phyloP scores from a whole-genome alignment of 2,113 vertebrate genomes.

The Plectropomus leopardus region DNA sequence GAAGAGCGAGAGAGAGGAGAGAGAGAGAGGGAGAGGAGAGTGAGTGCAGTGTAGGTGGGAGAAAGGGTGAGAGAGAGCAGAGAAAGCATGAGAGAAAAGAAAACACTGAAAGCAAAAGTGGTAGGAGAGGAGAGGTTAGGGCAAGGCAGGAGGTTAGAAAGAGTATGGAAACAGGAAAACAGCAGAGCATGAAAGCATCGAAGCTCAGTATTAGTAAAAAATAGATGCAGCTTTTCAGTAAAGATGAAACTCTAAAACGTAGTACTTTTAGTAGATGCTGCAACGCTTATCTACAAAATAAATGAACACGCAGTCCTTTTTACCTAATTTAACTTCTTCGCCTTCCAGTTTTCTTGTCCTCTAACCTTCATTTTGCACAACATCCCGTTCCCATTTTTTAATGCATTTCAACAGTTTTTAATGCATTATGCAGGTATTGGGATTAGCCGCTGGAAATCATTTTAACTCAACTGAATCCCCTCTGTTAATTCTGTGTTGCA shows the following conservation, averaged over 20 bases:
- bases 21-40: conserved; percentile 32
- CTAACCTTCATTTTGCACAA: background rate
- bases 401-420: background rate
- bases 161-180: conserved; percentile 47
- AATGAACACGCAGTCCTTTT: no score
- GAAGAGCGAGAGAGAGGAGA: conserved; percentile 49
- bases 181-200: conserved; percentile 5
- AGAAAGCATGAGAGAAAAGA: conserved; percentile 60
- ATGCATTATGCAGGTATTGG: background rate
- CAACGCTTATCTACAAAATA: no score
- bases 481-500: background rate
- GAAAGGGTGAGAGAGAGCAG: conserved; percentile 62
- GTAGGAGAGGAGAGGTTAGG: conserved; percentile 48
- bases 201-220: background rate
- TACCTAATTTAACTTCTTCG: no score
- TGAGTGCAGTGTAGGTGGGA: conserved; percentile 63
- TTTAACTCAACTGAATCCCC: background rate
- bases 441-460: background rate
- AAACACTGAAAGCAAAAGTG: conserved; percentile 64
- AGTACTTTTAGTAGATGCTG: no score
- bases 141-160: conserved; percentile 49
- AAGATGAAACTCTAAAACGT: background rate
- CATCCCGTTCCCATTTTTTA: background rate
- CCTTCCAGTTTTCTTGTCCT: background rate
- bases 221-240: background rate